Evolutionary conservation across 2,113 vertebrate species (phyloP).

Genomic region (Sphaerodactylus townsendi): DNA sequence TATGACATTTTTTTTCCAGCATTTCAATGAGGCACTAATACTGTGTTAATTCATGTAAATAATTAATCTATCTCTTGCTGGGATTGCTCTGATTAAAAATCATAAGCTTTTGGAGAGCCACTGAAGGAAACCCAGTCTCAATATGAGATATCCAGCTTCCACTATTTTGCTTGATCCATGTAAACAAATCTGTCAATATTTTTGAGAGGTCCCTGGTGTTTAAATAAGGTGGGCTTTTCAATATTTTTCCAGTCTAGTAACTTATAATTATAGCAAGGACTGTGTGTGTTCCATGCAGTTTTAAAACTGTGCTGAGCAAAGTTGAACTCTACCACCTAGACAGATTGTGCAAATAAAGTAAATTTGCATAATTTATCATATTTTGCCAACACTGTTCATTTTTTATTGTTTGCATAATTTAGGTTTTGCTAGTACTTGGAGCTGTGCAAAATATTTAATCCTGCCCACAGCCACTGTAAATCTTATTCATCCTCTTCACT

Average conservation of each 20-base stretch:
- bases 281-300: background rate
- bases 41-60: conserved; percentile 62
- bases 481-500: background rate
- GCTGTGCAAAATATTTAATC: background rate
- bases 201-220: conserved; percentile 43
- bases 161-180: conserved; percentile 51
- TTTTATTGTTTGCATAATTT: background rate
- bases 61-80: conserved; percentile 58
- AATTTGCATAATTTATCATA: no score
- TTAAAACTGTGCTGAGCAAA: background rate
- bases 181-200: conserved; percentile 40
- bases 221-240: conserved; percentile 17
- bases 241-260: conserved; percentile 24
- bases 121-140: conserved; percentile 60
- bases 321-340: background rate
- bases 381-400: background rate
- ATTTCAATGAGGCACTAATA: conserved; percentile 50
- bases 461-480: background rate
- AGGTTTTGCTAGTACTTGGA: background rate
- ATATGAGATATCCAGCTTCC: conserved; percentile 56
- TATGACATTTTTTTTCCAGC: conserved; percentile 22
- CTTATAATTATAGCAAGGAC: background rate
- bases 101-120: conserved; percentile 45
- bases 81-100: conserved; percentile 68
- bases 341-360: no score